Base-by-base conservation (phyloP, 2,797 vertebrate species). In the Knipowitschia caucasica region DNA sequence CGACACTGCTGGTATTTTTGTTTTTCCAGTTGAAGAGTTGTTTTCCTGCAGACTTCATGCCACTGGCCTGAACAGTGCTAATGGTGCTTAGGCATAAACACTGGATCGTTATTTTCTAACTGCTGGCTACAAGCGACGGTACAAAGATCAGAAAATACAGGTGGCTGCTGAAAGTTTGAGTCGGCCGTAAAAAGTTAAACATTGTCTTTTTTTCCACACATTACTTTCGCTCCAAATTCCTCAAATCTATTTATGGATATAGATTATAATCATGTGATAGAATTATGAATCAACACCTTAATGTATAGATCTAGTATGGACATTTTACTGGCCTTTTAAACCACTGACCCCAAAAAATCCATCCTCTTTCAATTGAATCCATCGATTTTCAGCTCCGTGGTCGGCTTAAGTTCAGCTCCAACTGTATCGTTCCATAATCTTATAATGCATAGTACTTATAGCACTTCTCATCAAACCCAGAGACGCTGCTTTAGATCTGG, bases 71-170 rank as follows among this genome's bases (percentile, higher is more conserved):
- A 72, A 65, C 62, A 72, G 53, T 57, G 43, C 68, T 85, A 81
- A 83, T 80, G 76, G 62, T 43, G 84, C 20, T 83, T 82, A 81
- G 72, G 64, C 78, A 82, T 81, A 67, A 82, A 82, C 76, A 80
- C 35, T 49, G 50, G 56, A 73, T 60, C 71, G 80, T 81, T 84
- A 75, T 75, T 81, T 77, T 82, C 82, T 80, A 75, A 82, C 79
- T 73, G 54, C 69, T 77, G 7, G 53, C 73, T 58, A 53, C 38
- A 40, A 67, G 73, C 67, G 62, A 50, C 65, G 52, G 65, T 68
- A 44, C 52, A 61, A 61, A 58, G 56, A 71, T 69, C 40, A 58
- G 50, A 61, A 30, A 23, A 59, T 44, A 44, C 63, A 70, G 65
- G 64, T 51, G 42, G 63, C 44, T 34, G 39, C 39, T 58, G 45